Base-by-base conservation (phyloP, 2,888 invertebrate genomes). In the Epinotia ramella region DNA sequence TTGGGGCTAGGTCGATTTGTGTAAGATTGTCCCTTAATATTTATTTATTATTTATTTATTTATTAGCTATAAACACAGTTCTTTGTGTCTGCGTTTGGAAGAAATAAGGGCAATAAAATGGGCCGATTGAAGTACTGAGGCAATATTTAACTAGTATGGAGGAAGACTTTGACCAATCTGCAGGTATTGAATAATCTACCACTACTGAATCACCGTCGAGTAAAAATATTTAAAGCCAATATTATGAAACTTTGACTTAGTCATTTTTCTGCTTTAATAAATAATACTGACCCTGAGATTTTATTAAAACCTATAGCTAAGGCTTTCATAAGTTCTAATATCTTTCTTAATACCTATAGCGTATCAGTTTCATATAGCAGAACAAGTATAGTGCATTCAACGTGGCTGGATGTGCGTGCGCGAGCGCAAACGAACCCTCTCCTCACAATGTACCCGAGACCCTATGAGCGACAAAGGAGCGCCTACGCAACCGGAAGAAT, bases 41-140 rank as follows among this genome's bases (percentile, higher is more conserved):
- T n/a, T n/a, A n/a, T n/a, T n/a, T n/a, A n/a, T n/a, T n/a, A n/a
- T n/a, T n/a, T n/a, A n/a, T n/a, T n/a, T n/a, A n/a, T n/a, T n/a
- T n/a, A n/a, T 94, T 93, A 93, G 90, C 92, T 92, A 93, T 94
- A 93, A 93, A 93, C 93, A 91, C 88, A 88, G 88, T 87, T 92
- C 91, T 92, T 93, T 94, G 92, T 93, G 91, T 92, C 88, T 88
- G 83, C 89, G 88, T 88, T 89, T 86, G 87, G 82, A 89, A 88
- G 88, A 91, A 92, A 92, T 93, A 91, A 89, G 88, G 88, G 88
- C 87, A 91, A 93, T 94, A 94, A 94, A 93, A 86, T 88, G 83
- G 83, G 84, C 85, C 87, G 87, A 88, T 89, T 89, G 88, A 88
- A 83, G 88, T 85, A 83, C 87, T 82, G 86, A 83, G 82, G 84